These are phyloP conservation scores for Sorex maritimensis DNA, from an alignment of 2,797 vertebrate species.

Conservation along the genomic window DNA sequence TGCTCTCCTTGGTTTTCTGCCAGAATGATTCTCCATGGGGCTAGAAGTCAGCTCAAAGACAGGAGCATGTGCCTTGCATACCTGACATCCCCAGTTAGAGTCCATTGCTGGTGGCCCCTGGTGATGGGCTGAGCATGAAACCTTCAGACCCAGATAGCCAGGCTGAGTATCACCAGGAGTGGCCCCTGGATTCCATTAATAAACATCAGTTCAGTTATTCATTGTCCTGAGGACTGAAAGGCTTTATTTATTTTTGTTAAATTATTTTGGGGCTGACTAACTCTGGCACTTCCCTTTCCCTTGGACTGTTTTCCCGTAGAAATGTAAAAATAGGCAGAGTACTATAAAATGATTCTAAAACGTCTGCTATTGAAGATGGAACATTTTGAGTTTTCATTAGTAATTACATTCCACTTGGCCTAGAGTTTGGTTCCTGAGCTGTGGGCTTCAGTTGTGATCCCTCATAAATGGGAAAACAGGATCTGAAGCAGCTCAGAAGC, in stretches of 20 bases:
- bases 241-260: constrained; percentile 56
- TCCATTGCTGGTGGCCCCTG: no score
- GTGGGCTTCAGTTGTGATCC: no score
- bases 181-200: constrained; percentile 44
- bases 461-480: no score
- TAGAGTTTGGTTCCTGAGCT: no score
- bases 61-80: no score
- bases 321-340: constrained; percentile 16
- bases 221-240: constrained; percentile 63
- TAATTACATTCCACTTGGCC: no score
- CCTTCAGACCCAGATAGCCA: neutral
- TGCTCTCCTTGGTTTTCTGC: constrained; percentile 21
- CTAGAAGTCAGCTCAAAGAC: no score
- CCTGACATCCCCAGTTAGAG: no score
- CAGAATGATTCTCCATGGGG: neutral
- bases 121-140: no score
- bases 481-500: no score
- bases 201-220: neutral
- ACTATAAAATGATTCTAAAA: neutral
- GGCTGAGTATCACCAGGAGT: neutral
- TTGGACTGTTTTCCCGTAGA: neutral
- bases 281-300: neutral
- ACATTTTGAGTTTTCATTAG: no score
- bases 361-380: neutral
- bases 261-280: constrained; percentile 25